A percentile compares a stretch with the other conserved stretches of the same genome.
Evolutionary conservation across 2,797 vertebrate species (phyloP).

Genomic region (Gymnopithys bicolor): DNA sequence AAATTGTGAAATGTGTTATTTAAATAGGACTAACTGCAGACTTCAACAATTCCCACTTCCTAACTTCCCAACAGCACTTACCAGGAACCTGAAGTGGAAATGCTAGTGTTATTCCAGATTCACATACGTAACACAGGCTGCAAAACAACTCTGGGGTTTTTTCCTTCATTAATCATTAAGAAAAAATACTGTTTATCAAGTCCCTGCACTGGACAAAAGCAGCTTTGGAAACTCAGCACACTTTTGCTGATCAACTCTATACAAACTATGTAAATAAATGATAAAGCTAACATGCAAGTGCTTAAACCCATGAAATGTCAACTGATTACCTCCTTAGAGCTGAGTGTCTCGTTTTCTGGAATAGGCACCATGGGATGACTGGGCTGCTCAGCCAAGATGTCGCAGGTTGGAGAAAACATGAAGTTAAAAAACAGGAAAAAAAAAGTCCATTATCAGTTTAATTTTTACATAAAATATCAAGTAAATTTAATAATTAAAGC

Average conservation of each 20-base stretch:
- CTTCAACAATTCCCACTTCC: not conserved
- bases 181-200: not conserved
- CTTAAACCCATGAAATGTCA: not conserved
- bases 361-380: constrained; percentile 78
- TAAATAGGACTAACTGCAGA: not conserved
- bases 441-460: constrained; percentile 4
- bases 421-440: constrained; percentile 38
- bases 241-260: not conserved
- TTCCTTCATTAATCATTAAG: not conserved
- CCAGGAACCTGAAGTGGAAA: not conserved
- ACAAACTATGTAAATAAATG: not conserved
- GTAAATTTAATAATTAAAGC: not conserved
- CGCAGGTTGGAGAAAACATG: not conserved
- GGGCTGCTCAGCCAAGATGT: constrained; percentile 62
- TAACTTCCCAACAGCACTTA: not conserved
- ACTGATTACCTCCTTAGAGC: constrained; percentile 75
- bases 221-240: not conserved
- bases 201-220: not conserved
- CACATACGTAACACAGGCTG: not conserved
- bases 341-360: constrained; percentile 79
- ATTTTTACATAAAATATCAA: not conserved
- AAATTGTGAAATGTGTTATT: not conserved
- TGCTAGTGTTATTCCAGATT: not conserved
- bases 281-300: not conserved
- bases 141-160: not conserved